Evolutionary conservation across 2,113 vertebrate species (phyloP), one percentile per base, ranked within the genome.

Genomic region (Oreocharis arfaki): DNA sequence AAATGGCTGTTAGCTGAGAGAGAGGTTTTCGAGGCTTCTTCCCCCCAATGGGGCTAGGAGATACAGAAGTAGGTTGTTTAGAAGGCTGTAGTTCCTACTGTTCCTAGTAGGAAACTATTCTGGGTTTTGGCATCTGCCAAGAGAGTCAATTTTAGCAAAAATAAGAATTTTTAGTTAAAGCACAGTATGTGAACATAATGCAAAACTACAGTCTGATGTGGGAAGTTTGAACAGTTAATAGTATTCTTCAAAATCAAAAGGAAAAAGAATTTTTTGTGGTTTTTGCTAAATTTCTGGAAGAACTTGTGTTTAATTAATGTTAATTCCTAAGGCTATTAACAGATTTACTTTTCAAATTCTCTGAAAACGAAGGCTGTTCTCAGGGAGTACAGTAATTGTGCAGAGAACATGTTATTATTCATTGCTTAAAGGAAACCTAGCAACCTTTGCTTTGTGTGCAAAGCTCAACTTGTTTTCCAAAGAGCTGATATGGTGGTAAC

Each of bases 331-430:
- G 88, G 79, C 81, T 94, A 95, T 92, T 92, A 97, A 71, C 73
- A 88, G 95, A 86, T 94, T 96, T 94, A 86, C 87, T 96, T 95
- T 94, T 94, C 76, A 91, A 78, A 90, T 94, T 94, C 79, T 89
- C 64, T 94, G 93, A 78, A 93, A 95, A 93, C 87, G 19, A 90
- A 55, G 84, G 88, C 90, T 78, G 56, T 84, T 95, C 83, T 87
- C 76, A 61, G 79, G 86, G 90, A 94, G 83, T 75, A 78, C 73
- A 94, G 68, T 93, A 90, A 86, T 88, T 94, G 85, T 84, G 57
- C 56, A 71, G 76, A 89, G 88, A 90, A 90, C 49, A 3, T 70
- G 83, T 85, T 90, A 92, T 95, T 96, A 86, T 94, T 95, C 90
- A 59, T 68, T 52, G 60, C 91, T 93, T 89, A 93, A 92, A 96